A percentile compares a stretch with the other conserved stretches of the same genome.
Evolutionary conservation across 2,888 invertebrate species (phyloP).

Genomic region (Tinea pellionella): DNA sequence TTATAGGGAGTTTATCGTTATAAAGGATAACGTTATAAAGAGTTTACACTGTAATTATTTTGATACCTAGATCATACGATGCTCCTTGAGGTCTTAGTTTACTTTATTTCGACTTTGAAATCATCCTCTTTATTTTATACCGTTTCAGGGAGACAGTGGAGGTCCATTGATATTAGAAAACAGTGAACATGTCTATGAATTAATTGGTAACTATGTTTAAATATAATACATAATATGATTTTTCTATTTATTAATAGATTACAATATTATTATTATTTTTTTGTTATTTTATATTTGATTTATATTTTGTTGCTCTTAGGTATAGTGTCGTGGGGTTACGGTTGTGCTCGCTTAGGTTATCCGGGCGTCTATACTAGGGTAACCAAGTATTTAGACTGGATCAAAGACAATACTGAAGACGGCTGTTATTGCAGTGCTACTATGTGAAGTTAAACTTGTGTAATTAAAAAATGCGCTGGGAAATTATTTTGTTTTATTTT

Average conservation of each 20-base stretch:
- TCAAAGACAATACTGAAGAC: conserved; percentile 78
- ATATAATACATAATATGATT: too few relatives aligned
- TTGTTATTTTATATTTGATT: too few relatives aligned
- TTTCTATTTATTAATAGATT: not conserved
- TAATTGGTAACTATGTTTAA: conserved; percentile 72
- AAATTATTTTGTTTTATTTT: too few relatives aligned
- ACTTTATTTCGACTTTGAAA: not conserved
- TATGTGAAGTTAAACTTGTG: conserved; percentile 23
- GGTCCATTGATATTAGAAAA: conserved; percentile 78
- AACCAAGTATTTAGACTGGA: conserved; percentile 86
- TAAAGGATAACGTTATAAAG: too few relatives aligned
- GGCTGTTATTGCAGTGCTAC: conserved; percentile 80
- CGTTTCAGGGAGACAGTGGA: conserved; percentile 80
- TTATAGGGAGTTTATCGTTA: too few relatives aligned
- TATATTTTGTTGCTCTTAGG: too few relatives aligned
- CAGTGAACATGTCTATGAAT: conserved; percentile 77
- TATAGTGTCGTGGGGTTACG: conserved; percentile 90
- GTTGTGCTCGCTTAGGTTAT: conserved; percentile 85
- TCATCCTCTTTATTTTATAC: not conserved
- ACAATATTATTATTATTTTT: too few relatives aligned
- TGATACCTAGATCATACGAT: too few relatives aligned
- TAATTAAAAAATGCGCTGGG: not conserved
- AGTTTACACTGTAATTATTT: too few relatives aligned
- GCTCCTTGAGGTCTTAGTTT: not conserved
- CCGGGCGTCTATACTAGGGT: conserved; percentile 88